A percentile compares a stretch with the other conserved stretches of the same genome.
phyloP scores from a whole-genome alignment of 2,888 invertebrate genomes.

The Trypoxylon attenuatum region DNA sequence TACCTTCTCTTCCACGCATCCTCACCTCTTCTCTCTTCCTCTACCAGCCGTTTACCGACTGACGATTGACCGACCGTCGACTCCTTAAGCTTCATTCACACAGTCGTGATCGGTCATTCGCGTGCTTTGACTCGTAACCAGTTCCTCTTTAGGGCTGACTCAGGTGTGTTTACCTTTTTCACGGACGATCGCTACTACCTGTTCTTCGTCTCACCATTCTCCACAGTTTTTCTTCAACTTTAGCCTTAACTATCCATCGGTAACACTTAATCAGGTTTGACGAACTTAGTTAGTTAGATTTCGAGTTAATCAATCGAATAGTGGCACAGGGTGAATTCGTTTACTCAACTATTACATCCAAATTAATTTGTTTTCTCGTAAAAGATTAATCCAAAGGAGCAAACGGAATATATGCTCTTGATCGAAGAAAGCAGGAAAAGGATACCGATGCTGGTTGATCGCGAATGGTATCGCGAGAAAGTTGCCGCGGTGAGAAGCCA shows the following conservation, averaged over 20 bases:
- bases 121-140: not conserved
- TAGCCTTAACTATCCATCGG: not conserved
- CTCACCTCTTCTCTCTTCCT: conserved; percentile 23
- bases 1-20: conserved; percentile 30
- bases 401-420: conserved; percentile 11
- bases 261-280: too few relatives aligned
- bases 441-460: too few relatives aligned
- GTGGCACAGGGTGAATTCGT: too few relatives aligned
- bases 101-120: conserved; percentile 15
- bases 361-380: too few relatives aligned
- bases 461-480: too few relatives aligned
- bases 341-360: too few relatives aligned
- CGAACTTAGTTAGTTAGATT: too few relatives aligned
- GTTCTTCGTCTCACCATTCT: conserved; percentile 17
- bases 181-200: conserved; percentile 11
- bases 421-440: too few relatives aligned
- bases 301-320: too few relatives aligned
- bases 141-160: conserved; percentile 4
- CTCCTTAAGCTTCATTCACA: conserved; percentile 54
- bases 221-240: not conserved
- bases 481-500: conserved; percentile 56
- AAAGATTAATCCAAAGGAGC: too few relatives aligned
- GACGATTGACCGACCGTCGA: conserved; percentile 55
- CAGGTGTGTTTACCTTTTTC: conserved; percentile 4
- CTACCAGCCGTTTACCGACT: conserved; percentile 34